A percentile compares a stretch with the other conserved stretches of the same genome.
Conservation (phyloP, 2,888 invertebrate genomes). For the Mactromeris polynyma region DNA sequence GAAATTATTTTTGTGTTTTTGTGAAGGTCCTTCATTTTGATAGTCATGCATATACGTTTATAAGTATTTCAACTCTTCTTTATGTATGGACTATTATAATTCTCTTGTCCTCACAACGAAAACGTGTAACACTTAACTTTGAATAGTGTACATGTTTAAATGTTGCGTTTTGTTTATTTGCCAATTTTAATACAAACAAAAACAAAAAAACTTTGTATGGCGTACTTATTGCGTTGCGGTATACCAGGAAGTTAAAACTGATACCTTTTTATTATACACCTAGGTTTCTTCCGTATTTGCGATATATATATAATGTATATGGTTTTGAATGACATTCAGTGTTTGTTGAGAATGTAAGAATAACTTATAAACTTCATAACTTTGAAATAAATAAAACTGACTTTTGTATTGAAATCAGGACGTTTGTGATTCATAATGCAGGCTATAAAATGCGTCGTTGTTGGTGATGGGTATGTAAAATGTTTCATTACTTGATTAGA, state of each 20-base stretch:
- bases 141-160: too few species aligned
- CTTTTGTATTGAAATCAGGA: background rate
- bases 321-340: background rate
- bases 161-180: too few species aligned
- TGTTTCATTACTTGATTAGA: background rate
- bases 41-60: background rate
- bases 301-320: too few species aligned
- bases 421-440: constrained; percentile 45
- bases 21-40: too few species aligned
- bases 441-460: constrained; percentile 65
- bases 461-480: constrained; percentile 63
- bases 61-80: background rate
- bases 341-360: background rate
- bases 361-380: background rate
- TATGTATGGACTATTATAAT: background rate
- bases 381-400: too few species aligned
- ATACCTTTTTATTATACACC: constrained; percentile 16
- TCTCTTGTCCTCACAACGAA: background rate
- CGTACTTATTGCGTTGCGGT: constrained; percentile 43
- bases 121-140: background rate
- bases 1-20: too few species aligned
- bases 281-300: constrained; percentile 23
- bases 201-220: too few species aligned
- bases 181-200: too few species aligned
- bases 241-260: constrained; percentile 31